Conservation (phyloP, 2,113 vertebrate genomes). For the Coturnix japonica region DNA sequence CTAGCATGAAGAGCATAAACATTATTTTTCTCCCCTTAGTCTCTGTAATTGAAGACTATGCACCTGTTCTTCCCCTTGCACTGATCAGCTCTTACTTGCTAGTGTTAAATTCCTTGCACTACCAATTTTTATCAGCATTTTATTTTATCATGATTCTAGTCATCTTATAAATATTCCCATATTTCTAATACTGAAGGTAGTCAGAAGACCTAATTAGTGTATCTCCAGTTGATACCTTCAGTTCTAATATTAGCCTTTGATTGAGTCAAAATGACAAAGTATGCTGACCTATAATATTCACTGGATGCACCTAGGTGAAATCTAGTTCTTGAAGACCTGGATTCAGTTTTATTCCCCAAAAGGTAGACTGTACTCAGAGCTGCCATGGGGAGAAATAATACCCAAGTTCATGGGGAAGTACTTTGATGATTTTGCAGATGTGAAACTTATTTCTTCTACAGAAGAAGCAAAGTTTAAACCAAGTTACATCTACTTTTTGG, state of each 20-base stretch:
- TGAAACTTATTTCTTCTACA: background rate
- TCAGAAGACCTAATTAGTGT: background rate
- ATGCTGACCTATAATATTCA: fast-evolving
- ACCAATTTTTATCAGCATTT: background rate
- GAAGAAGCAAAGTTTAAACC: background rate
- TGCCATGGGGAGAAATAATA: background rate
- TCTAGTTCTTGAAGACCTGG: background rate
- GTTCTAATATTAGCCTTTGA: background rate
- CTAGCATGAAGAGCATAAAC: background rate
- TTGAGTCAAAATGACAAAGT: background rate
- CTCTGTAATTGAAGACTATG: background rate
- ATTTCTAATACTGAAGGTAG: background rate
- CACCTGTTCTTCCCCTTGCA: fast-evolving
- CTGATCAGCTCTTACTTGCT: background rate
- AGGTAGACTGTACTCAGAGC: fast-evolving
- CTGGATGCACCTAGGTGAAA: background rate
- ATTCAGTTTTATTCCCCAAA: background rate
- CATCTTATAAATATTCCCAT: background rate
- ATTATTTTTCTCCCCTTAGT: background rate
- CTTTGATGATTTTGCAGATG: background rate
- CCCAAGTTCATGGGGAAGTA: background rate
- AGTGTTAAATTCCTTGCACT: background rate
- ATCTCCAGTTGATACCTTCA: background rate
- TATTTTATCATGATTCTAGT: background rate
- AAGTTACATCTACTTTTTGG: background rate